Conservation (phyloP, 2,113 vertebrate genomes). For the Dinomys branickii region DNA sequence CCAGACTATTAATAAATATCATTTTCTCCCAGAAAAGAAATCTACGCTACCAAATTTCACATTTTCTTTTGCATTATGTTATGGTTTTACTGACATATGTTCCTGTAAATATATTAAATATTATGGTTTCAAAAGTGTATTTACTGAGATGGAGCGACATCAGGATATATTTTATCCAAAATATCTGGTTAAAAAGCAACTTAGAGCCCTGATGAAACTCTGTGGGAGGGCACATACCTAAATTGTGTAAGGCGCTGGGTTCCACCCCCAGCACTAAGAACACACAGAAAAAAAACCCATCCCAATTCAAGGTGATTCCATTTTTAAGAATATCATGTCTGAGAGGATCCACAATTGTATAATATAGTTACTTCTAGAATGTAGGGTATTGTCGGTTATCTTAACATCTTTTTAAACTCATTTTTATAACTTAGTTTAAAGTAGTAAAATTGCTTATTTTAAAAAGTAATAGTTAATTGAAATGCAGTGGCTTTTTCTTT, state of each 20-base stretch:
- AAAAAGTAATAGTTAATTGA: background rate
- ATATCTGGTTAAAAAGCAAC: background rate
- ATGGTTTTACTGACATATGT: background rate
- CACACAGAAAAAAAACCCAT: background rate
- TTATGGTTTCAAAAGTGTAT: background rate
- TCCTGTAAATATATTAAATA: background rate
- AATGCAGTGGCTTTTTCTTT: background rate
- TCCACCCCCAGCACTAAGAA: background rate
- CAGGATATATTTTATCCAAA: background rate
- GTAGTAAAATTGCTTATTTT: background rate
- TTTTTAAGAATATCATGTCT: background rate
- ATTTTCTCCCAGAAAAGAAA: background rate
- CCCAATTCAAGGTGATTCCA: background rate
- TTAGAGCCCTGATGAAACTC: background rate
- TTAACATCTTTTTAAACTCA: background rate
- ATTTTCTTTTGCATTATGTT: background rate
- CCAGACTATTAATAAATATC: background rate
- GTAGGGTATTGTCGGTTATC: background rate
- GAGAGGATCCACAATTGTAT: background rate
- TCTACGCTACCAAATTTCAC: background rate
- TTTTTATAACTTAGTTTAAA: background rate
- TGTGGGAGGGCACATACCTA: too few relatives aligned
- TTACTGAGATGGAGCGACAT: background rate
- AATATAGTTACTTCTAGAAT: background rate
- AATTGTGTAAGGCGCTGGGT: too few relatives aligned